A percentile compares a stretch with the other conserved stretches of the same genome.
phyloP scores from a whole-genome alignment of 2,888 invertebrate genomes.

The Palloptera scutellata region DNA sequence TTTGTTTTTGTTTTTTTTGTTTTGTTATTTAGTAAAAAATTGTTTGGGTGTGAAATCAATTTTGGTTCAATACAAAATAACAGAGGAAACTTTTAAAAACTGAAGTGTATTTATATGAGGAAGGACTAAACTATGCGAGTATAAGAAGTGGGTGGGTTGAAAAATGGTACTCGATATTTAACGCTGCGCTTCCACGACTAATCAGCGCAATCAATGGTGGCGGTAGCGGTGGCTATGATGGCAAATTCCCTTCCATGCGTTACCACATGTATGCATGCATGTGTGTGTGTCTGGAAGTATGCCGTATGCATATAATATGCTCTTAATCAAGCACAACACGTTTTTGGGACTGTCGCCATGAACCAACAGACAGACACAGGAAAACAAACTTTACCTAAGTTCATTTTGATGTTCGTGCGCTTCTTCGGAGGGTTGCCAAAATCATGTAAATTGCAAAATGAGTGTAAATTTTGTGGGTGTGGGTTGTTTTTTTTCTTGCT shows the following conservation, averaged over 20 bases:
- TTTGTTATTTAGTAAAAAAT: slow-evolving; percentile 19
- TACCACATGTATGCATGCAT: neutral
- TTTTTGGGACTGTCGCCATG: neutral
- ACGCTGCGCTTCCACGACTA: neutral
- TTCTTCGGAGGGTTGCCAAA: slow-evolving; percentile 26
- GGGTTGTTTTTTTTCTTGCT: neutral
- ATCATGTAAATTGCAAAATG: slow-evolving; percentile 26
- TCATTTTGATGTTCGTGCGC: slow-evolving; percentile 32
- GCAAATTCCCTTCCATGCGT: neutral
- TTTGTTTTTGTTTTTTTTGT: slow-evolving; percentile 14
- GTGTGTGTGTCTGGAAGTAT: neutral
- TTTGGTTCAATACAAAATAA: slow-evolving; percentile 39
- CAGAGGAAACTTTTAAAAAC: slow-evolving; percentile 16
- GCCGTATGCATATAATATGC: neutral
- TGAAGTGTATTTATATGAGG: neutral
- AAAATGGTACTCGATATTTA: neutral
- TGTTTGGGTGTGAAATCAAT: slow-evolving; percentile 46
- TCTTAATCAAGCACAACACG: neutral
- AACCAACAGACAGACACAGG: too few species aligned
- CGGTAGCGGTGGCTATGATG: neutral
- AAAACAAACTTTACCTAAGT: slow-evolving; percentile 19
- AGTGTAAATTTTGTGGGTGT: slow-evolving; percentile 22
- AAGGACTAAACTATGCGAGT: too few species aligned
- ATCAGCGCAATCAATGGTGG: neutral
- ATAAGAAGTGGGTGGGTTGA: neutral